These are phyloP conservation scores for Limonius californicus DNA, from an alignment of 1,140 invertebrate species.

Conservation along the genomic window DNA sequence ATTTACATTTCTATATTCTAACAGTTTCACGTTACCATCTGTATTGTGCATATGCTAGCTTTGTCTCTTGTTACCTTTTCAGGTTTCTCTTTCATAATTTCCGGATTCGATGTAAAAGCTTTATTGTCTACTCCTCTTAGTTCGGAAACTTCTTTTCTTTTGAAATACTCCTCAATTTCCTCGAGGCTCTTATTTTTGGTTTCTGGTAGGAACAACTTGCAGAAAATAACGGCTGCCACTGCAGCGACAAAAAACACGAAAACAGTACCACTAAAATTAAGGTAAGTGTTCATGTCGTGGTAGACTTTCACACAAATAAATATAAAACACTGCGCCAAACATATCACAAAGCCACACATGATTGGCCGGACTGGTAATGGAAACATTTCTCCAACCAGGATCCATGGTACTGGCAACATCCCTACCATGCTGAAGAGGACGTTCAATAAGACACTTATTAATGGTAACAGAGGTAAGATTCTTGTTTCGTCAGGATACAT, in stretches of 20 bases:
- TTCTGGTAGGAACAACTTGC: slow-evolving; percentile 69
- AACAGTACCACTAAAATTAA: slow-evolving; percentile 67
- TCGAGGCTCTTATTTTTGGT: slow-evolving; percentile 75
- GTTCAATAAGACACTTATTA: slow-evolving; percentile 62
- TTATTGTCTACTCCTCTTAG: too few relatives aligned
- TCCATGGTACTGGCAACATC: slow-evolving; percentile 69
- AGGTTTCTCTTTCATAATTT: too few relatives aligned
- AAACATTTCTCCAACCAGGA: slow-evolving; percentile 72
- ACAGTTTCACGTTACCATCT: too few relatives aligned
- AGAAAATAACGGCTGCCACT: slow-evolving; percentile 62
- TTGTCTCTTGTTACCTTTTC: too few relatives aligned
- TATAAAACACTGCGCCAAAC: slow-evolving; percentile 66
- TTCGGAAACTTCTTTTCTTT: too few relatives aligned
- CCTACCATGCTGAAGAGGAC: slow-evolving; percentile 71
- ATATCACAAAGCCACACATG: slow-evolving; percentile 64
- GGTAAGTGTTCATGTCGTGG: slow-evolving; percentile 53
- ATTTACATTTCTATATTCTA: too few relatives aligned
- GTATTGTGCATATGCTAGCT: too few relatives aligned
- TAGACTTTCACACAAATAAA: slow-evolving; percentile 69
- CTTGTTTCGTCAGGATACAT: slow-evolving; percentile 44
- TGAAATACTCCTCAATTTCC: slow-evolving; percentile 70
- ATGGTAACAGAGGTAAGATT: slow-evolving; percentile 54
- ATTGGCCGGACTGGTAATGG: slow-evolving; percentile 63
- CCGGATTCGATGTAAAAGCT: too few relatives aligned
- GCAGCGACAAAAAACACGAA: slow-evolving; percentile 72